Conservation (phyloP, 1,140 invertebrate genomes). For the Copidosoma floridanum region DNA sequence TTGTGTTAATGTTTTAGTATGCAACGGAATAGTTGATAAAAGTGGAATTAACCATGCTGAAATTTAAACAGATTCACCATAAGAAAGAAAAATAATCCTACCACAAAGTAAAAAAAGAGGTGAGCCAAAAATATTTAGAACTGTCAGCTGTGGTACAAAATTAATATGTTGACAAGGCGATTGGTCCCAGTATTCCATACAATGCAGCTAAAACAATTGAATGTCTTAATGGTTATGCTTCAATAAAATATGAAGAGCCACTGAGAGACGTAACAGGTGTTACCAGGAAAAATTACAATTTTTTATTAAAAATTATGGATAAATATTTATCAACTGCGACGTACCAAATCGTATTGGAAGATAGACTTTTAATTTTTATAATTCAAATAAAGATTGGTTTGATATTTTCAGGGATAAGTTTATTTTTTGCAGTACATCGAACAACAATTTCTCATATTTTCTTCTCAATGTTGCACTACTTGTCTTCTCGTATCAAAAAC, state of each 20-base stretch:
- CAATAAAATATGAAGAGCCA: neutral
- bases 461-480: neutral
- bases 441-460: constrained; percentile 16
- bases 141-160: neutral
- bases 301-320: neutral
- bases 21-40: neutral
- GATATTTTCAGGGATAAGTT: neutral
- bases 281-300: neutral
- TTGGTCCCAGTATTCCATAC: neutral
- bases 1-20: too few relatives aligned
- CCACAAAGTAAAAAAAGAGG: neutral
- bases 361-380: neutral
- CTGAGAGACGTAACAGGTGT: neutral
- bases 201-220: neutral
- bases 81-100: neutral
- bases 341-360: neutral
- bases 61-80: neutral
- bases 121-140: too few relatives aligned
- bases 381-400: neutral
- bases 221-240: neutral
- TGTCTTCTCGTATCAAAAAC: neutral
- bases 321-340: neutral
- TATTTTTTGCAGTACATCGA: neutral
- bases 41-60: neutral
- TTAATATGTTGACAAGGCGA: neutral